These are phyloP conservation scores for Bucorvus abyssinicus DNA, from an alignment of 2,797 vertebrate species.

Conservation along the genomic window DNA sequence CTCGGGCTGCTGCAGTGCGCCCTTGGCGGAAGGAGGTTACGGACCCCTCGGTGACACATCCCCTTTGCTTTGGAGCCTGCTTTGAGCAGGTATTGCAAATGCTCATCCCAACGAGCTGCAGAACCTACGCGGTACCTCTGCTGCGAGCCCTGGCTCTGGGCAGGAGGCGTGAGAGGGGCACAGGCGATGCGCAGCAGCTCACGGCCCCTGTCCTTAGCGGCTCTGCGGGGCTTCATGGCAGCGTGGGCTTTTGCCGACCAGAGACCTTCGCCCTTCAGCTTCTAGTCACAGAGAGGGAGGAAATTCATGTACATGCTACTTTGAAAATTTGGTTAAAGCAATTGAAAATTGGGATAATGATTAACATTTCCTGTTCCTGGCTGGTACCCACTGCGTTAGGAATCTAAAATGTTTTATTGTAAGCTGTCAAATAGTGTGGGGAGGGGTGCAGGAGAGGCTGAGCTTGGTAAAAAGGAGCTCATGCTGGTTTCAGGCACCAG, in stretches of 20 bases:
- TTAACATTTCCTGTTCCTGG: not conserved
- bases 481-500: not conserved
- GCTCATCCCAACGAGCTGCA: too few relatives aligned
- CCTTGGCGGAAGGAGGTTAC: too few relatives aligned
- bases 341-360: slow-evolving; percentile 7
- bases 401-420: not conserved
- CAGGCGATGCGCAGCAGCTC: too few relatives aligned
- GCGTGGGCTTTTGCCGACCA: not conserved
- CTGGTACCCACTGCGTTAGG: not conserved
- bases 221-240: too few relatives aligned
- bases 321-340: not conserved
- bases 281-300: not conserved
- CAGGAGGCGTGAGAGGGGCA: too few relatives aligned
- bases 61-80: too few relatives aligned
- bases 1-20: too few relatives aligned
- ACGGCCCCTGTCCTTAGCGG: too few relatives aligned
- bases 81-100: too few relatives aligned
- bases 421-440: not conserved
- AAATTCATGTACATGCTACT: not conserved
- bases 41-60: too few relatives aligned
- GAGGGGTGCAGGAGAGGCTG: not conserved
- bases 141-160: too few relatives aligned
- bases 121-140: too few relatives aligned
- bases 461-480: not conserved
- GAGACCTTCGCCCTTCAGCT: not conserved